Evolutionary conservation across 2,888 invertebrate species (phyloP), one percentile per base, ranked within the genome.

Genomic region (Idaea dimidiata): DNA sequence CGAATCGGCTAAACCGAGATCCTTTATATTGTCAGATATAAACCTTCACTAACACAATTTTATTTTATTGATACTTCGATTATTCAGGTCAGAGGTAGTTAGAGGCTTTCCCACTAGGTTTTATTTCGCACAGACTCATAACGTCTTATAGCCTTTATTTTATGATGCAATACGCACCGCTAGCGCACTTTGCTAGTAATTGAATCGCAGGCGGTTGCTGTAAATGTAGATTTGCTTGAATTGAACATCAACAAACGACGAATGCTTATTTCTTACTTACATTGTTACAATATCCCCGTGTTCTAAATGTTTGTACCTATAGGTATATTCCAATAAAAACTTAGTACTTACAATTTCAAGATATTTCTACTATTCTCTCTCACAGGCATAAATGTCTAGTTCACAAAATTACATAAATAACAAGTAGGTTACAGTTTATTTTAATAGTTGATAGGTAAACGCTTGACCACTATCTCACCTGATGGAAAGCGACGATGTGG

Each of bases 141-240:
- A 84, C 87, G 84, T 84, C 86, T 87, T 88, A 88, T 79, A 78
- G 86, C 81, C 72, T 79, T 75, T 81, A 84, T 81, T 89, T 87
- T 84, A 88, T 86, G 87, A 87, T 86, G 87, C 86, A 87, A 87
- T 86, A 89, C 88, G 87, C 87, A 86, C 83, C 79, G 78, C 72
- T 73, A 74, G 79, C 81, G 80, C 84, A 87, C 84, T 89, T 90
- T 89, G 88, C 89, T 76, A 79, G 84, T 89, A 88, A 89, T 88
- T 89, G 84, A 88, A 88, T 87, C 72, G 84, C 88, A 90, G 90
- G 89, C 87, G 88, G 78, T 85, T 74, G 77, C 80, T 80, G 79
- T 84, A 84, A 88, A 88, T 77, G 80, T 73, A 80, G 83, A 83
- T 83, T 85, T 83, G 75, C 75, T 56, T 56, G 56, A 56, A 56